These are phyloP conservation scores for Apolygus lucorum DNA, from an alignment of 1,140 invertebrate genomes.

Conservation along the genomic window DNA sequence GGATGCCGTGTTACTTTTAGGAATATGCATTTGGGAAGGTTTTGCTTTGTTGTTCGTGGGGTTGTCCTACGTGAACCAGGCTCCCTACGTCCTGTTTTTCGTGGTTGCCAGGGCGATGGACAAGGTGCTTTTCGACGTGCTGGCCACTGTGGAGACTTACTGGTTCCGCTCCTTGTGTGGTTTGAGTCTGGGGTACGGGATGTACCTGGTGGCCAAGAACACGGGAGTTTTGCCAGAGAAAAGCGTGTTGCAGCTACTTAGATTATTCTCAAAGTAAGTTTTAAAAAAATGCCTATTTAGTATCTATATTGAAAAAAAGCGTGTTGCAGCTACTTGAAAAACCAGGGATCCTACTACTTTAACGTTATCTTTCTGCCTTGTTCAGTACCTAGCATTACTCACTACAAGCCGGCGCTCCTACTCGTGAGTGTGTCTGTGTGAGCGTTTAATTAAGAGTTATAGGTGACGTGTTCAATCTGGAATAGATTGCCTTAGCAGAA, in stretches of 20 bases:
- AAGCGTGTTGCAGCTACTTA: not conserved
- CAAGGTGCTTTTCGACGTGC: not conserved
- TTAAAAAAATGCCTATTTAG: not conserved
- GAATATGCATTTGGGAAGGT: not conserved
- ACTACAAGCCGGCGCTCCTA: no score
- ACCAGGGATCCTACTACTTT: not conserved
- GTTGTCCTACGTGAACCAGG: not conserved
- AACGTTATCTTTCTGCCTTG: not conserved
- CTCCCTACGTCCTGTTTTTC: not conserved
- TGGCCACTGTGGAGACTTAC: not conserved
- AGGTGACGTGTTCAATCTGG: no score
- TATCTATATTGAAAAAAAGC: not conserved
- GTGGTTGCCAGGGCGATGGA: not conserved
- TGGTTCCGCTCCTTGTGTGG: not conserved
- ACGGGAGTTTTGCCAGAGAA: not conserved
- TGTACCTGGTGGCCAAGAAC: not conserved
- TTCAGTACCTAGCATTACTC: no score
- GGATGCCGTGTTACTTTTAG: not conserved
- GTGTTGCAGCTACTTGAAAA: not conserved
- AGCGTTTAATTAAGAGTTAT: no score
- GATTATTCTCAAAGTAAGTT: not conserved
- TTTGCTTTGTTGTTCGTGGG: not conserved
- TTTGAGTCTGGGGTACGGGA: not conserved
- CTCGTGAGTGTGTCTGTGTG: no score
- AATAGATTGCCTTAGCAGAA: no score